Percentiles rank a stretch among this genome's conserved stretches.
Evolutionary conservation across 92 coral and sea anemone species (phyloP).

Genomic region (Epizoanthus ramosus): DNA sequence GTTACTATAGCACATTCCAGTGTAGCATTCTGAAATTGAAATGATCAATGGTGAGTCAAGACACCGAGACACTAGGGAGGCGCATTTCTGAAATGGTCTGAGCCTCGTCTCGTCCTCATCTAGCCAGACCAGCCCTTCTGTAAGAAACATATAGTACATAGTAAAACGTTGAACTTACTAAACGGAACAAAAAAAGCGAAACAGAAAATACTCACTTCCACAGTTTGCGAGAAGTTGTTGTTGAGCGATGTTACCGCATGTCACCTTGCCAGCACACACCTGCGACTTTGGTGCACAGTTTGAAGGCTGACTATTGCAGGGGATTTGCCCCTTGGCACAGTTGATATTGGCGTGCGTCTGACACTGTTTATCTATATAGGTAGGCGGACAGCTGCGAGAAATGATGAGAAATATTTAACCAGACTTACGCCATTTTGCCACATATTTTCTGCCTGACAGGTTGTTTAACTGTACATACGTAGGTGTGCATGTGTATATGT

Average conservation of each 20-base stretch:
- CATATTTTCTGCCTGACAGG: no score
- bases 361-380: constrained; percentile 12
- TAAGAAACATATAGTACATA: no score
- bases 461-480: no score
- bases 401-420: no score
- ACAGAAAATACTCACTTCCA: constrained; percentile 9
- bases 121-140: no score
- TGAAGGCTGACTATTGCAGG: constrained; percentile 4
- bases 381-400: constrained; percentile 13
- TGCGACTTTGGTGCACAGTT: constrained; percentile 31
- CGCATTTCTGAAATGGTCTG: neutral
- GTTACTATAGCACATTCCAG: constrained; percentile 33
- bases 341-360: constrained; percentile 6
- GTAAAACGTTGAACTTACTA: no score
- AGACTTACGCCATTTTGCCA: no score
- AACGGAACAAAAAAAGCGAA: neutral
- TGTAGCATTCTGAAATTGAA: constrained; percentile 24
- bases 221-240: constrained; percentile 38
- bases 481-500: no score
- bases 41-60: no score
- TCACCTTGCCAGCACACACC: neutral
- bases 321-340: constrained; percentile 1
- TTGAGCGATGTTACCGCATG: constrained; percentile 1
- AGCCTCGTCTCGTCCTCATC: neutral
- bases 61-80: no score